Evolutionary conservation across 2,888 invertebrate species (phyloP).

Genomic region (Halictus ligatus): DNA sequence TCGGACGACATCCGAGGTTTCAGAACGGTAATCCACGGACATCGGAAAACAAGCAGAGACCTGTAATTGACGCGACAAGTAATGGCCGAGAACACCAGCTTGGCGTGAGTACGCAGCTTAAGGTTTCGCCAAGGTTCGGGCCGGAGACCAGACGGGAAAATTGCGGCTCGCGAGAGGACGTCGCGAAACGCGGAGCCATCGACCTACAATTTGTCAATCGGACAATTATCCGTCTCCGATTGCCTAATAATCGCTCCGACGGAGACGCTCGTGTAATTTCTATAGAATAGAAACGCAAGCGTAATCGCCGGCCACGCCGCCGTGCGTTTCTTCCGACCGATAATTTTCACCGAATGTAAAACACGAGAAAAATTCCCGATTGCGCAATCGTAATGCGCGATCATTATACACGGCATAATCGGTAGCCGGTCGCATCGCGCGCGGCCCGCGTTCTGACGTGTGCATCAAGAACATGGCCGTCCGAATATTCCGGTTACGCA

Average conservation of each 20-base stretch:
- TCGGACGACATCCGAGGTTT: not conserved
- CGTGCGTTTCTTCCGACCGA: not conserved
- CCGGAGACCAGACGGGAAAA: not conserved
- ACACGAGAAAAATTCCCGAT: not conserved
- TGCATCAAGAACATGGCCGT: slow-evolving; percentile 21
- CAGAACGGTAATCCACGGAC: slow-evolving; percentile 11
- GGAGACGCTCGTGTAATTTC: not conserved
- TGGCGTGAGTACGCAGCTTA: not conserved
- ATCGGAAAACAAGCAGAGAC: not conserved
- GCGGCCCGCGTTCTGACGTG: slow-evolving; percentile 18
- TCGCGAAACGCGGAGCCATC: not conserved
- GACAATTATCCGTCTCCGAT: not conserved
- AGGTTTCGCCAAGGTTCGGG: not conserved
- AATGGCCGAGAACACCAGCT: slow-evolving; percentile 7
- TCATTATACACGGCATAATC: not conserved
- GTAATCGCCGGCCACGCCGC: not conserved
- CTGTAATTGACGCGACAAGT: not conserved
- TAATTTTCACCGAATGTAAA: not conserved
- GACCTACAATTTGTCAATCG: not conserved
- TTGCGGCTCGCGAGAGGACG: not conserved
- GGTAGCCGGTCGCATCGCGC: not conserved
- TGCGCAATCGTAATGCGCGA: not conserved
- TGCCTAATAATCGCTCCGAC: not conserved
- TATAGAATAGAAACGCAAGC: not conserved
- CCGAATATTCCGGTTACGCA: slow-evolving; percentile 45